These are phyloP conservation scores for Abscondita cerata DNA, from an alignment of 2,888 invertebrate genomes.

Conservation along the genomic window DNA sequence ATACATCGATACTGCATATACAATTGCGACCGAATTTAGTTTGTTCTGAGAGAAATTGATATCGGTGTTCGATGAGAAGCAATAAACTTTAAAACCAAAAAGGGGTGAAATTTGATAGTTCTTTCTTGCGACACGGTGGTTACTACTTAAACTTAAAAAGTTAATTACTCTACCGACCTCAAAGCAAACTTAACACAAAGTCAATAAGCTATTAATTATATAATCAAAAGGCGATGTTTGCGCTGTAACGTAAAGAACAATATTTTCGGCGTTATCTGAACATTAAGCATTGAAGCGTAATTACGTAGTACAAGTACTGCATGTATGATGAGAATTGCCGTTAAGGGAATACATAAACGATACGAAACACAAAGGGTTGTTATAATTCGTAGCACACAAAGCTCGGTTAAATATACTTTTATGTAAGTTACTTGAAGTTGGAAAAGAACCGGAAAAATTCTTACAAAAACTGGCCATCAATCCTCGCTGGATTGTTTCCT, in stretches of 20 bases:
- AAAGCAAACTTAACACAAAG: no score
- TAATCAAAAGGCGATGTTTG: no score
- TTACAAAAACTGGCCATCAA: slow-evolving; percentile 55
- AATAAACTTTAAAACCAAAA: not conserved
- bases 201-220: no score
- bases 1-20: slow-evolving; percentile 25
- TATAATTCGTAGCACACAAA: slow-evolving; percentile 1
- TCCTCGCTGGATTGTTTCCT: slow-evolving; percentile 62
- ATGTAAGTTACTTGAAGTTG: slow-evolving; percentile 15
- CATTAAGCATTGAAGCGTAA: slow-evolving; percentile 29
- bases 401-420: not conserved
- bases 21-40: slow-evolving; percentile 10
- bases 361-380: slow-evolving; percentile 16
- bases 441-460: slow-evolving; percentile 50
- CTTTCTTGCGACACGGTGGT: slow-evolving; percentile 3
- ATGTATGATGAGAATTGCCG: slow-evolving; percentile 21
- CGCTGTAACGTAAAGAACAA: no score
- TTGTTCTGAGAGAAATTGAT: slow-evolving; percentile 6
- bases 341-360: slow-evolving; percentile 18
- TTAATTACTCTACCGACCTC: no score
- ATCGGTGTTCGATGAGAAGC: not conserved
- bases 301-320: slow-evolving; percentile 27
- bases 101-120: not conserved
- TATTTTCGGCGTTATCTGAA: slow-evolving; percentile 15
- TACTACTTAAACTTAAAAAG: not conserved